Conservation (phyloP, 2,797 vertebrate genomes). For the Pseudochaenichthys georgianus region DNA sequence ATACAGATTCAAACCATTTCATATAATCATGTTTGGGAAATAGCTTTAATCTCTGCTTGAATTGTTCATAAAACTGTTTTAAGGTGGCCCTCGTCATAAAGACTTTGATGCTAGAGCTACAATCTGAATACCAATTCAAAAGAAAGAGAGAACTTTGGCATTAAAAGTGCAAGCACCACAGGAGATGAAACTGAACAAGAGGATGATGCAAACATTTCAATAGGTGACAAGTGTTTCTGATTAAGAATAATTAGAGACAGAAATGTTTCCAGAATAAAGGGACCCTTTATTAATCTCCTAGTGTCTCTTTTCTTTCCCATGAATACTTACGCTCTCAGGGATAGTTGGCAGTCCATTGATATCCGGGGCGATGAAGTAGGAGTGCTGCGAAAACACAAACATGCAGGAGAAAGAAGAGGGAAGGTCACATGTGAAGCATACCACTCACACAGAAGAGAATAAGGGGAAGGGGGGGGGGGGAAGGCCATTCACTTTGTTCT, state of each 20-base stretch:
- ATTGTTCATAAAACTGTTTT: conserved; percentile 20
- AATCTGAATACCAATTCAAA: conserved; percentile 54
- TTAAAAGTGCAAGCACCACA: conserved; percentile 64
- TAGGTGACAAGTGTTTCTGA: conserved; percentile 78
- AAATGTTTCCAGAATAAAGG: conserved; percentile 69
- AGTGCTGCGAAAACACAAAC: conserved; percentile 89
- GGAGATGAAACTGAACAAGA: conserved; percentile 74
- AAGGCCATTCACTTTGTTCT: conserved; percentile 79
- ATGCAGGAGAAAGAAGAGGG: conserved; percentile 70
- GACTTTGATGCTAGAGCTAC: conserved; percentile 26
- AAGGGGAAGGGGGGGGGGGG: conserved; percentile 49
- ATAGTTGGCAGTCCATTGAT: conserved; percentile 96
- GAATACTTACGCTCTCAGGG: conserved; percentile 96
- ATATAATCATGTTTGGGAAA: conserved; percentile 5
- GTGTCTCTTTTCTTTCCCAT: conserved; percentile 47
- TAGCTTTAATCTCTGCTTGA: conserved; percentile 19
- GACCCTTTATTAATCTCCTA: conserved; percentile 62
- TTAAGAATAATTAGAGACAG: conserved; percentile 75
- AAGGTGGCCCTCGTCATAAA: conserved; percentile 18
- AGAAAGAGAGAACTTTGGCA: conserved; percentile 59
- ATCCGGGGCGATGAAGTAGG: conserved; percentile 97
- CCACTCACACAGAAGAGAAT: conserved; percentile 73
- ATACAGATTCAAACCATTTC: neutral
- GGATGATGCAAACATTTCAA: conserved; percentile 80
- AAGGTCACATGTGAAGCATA: conserved; percentile 78